Conservation (phyloP, 2,113 vertebrate species). For the Hassar affinis region DNA sequence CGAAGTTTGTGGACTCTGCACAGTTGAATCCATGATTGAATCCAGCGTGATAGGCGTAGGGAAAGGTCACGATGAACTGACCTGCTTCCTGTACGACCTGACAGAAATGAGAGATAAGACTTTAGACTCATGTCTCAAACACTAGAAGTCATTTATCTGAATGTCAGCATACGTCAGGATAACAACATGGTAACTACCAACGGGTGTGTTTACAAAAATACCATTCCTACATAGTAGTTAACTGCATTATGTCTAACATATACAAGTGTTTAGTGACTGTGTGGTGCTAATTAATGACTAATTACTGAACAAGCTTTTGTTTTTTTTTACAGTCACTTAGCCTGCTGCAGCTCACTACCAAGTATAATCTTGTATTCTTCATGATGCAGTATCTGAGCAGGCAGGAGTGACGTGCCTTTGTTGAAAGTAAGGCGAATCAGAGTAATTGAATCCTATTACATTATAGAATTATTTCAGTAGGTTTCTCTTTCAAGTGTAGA, state of each 20-base stretch:
- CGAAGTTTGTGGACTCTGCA: slow-evolving; percentile 96
- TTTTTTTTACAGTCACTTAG: not conserved
- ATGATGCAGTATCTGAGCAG: not conserved
- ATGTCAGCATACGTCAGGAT: not conserved
- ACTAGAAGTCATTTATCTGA: not conserved
- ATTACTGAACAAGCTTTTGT: not conserved
- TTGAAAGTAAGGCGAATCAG: not conserved
- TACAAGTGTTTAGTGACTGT: not conserved
- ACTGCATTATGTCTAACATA: not conserved
- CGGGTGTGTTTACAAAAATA: not conserved
- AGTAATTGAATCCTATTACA: not conserved
- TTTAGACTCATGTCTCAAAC: not conserved
- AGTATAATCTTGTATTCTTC: not conserved
- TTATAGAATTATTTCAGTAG: not conserved
- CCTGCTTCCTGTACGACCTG: slow-evolving; percentile 94
- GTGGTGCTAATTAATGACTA: not conserved
- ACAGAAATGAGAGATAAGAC: not conserved
- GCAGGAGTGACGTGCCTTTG: not conserved
- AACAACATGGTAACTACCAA: not conserved
- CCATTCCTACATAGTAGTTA: not conserved
- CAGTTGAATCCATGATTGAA: slow-evolving; percentile 99
- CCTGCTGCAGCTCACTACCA: not conserved
- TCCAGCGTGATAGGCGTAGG: slow-evolving; percentile 93
- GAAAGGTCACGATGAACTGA: slow-evolving; percentile 96
- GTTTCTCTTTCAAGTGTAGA: not conserved